These are phyloP conservation scores for Harmothoe impar DNA, from an alignment of 2,888 invertebrate species.

Conservation along the genomic window DNA sequence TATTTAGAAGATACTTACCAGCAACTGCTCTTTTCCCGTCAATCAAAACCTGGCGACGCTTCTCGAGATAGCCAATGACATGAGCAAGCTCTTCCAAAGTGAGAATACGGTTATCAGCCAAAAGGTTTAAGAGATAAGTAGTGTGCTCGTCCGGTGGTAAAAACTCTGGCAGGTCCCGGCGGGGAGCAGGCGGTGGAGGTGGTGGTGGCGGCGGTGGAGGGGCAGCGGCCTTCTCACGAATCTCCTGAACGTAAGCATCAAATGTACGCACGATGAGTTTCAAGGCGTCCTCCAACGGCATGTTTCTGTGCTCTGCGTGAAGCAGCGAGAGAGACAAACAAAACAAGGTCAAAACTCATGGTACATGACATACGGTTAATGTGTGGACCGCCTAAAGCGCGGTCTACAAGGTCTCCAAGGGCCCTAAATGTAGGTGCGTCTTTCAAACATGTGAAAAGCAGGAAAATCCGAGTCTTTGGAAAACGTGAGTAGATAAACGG, in stretches of 20 bases:
- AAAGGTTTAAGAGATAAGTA: conserved; percentile 88
- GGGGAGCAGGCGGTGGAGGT: conserved; percentile 41
- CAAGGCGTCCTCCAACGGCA: conserved; percentile 96
- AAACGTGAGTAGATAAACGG: too few species aligned
- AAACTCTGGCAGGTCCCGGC: conserved; percentile 72
- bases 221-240: conserved; percentile 76
- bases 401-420: background rate
- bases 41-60: conserved; percentile 85
- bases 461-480: background rate
- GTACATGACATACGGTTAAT: background rate
- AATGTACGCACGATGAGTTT: conserved; percentile 87
- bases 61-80: conserved; percentile 87
- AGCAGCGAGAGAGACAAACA: conserved; percentile 39
- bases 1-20: background rate
- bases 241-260: conserved; percentile 80
- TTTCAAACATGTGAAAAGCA: background rate
- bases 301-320: conserved; percentile 93
- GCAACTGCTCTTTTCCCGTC: background rate
- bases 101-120: conserved; percentile 90
- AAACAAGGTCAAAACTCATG: conserved; percentile 37
- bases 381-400: too few species aligned
- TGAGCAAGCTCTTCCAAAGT: conserved; percentile 80
- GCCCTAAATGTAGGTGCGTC: background rate
- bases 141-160: conserved; percentile 77
- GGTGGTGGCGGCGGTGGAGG: conserved; percentile 67